Conservation (phyloP, 1,140 invertebrate species). For the Drosophila trapezifrons region DNA sequence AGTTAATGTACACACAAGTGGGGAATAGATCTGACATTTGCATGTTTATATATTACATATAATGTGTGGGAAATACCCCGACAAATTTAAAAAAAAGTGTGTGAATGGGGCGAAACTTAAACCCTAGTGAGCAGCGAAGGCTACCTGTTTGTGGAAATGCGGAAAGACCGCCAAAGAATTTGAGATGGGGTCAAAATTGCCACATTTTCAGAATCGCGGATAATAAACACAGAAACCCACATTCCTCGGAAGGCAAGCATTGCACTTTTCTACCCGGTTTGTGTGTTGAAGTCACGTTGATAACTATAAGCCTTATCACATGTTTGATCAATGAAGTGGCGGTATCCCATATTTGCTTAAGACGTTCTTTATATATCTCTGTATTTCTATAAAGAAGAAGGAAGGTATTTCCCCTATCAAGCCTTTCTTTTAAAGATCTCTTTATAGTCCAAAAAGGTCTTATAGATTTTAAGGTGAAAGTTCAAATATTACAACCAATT, state of each 20-base stretch:
- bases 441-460: no score
- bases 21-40: slow-evolving; percentile 31
- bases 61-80: slow-evolving; percentile 18
- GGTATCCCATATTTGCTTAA: neutral
- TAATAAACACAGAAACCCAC: neutral
- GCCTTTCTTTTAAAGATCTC: no score
- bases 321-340: slow-evolving; percentile 36
- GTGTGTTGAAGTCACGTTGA: slow-evolving; percentile 11
- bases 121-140: neutral
- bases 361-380: neutral
- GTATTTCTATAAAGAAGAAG: neutral
- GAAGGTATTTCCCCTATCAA: no score
- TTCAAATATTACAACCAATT: neutral
- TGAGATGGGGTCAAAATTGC: slow-evolving; percentile 15
- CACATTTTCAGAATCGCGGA: neutral
- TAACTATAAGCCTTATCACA: slow-evolving; percentile 23
- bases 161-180: neutral
- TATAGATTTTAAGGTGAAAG: neutral
- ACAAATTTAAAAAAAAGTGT: slow-evolving; percentile 7
- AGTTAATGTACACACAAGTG: slow-evolving; percentile 50
- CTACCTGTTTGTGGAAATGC: slow-evolving; percentile 6
- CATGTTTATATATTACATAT: slow-evolving; percentile 11
- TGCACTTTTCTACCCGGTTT: neutral
- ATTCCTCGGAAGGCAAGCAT: slow-evolving; percentile 8
- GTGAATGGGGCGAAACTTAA: slow-evolving; percentile 17